Evolutionary conservation across 2,888 invertebrate genomes (phyloP), one percentile per base, ranked within the genome.

Genomic region (Drosophila meridionalis): DNA sequence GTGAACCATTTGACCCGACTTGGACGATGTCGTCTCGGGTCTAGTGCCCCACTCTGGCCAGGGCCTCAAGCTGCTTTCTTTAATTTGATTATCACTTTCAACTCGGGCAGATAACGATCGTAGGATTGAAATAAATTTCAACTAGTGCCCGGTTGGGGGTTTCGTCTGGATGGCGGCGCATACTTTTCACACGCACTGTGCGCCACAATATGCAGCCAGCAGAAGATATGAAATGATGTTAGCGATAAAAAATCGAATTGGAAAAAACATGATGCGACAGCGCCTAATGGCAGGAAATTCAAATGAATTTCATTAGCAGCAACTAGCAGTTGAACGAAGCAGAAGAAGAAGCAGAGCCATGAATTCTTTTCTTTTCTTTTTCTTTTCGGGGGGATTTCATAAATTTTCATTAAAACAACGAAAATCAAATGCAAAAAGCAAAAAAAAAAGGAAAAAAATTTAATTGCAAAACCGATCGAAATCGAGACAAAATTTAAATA

Each of bases 381-480:
- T 9, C 30, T 14, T 36, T 8, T n/a, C 12, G 38, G 38, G 8
- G 30, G 30, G 40, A 40, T 56, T 69, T 61, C 70, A 83, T 84
- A 79, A 84, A 87, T 87, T 84, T 78, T 69, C 76, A 87, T 87
- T 69, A 76, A 75, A 71, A 11, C 20, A 47, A 47, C 0, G 14
- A 47, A 47, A 47, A 57, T 56, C 20, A 65, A 69, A 68, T 55
- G 69, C 73, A 38, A 66, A 63, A 78, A 47, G 30, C 40, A 4
- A 30, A 43, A 47, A 20, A 20, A 20, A 20, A 20, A 20, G 20
- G 5, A 45, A 42, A 42, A 8, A 32, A 45, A 42, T 66, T 70
- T 77, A 75, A 78, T 75, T 78, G 79, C 75, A 48, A 78, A 62
- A 61, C 47, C 67, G 64, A 78, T 78, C 47, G 76, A 61, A 63